A percentile compares a stretch with the other conserved stretches of the same genome.
Evolutionary conservation across 2,888 invertebrate species (phyloP).

Genomic region (Busseola fusca): DNA sequence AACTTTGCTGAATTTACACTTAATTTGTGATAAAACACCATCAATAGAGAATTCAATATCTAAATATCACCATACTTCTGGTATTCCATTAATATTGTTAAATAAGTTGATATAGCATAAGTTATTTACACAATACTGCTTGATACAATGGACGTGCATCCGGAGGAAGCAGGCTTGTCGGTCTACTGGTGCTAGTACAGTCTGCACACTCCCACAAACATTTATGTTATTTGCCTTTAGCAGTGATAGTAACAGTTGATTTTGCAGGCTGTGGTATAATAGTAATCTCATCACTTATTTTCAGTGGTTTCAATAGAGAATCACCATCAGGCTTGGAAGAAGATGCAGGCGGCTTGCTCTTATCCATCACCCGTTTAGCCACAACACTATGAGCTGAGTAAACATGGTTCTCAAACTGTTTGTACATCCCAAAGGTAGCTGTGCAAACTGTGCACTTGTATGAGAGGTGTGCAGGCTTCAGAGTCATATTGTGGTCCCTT

Average conservation of each 20-base stretch:
- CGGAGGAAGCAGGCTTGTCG: conserved; percentile 69
- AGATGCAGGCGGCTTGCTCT: conserved; percentile 88
- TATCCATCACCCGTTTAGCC: conserved; percentile 95
- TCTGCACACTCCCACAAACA: conserved; percentile 66
- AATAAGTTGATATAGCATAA: conserved; percentile 76
- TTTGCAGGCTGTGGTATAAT: conserved; percentile 96
- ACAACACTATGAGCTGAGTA: conserved; percentile 98
- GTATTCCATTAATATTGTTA: conserved; percentile 75
- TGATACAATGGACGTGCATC: conserved; percentile 75
- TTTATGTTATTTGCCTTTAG: conserved; percentile 85
- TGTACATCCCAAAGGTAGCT: conserved; percentile 98
- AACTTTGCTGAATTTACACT: conserved; percentile 66
- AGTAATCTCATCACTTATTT: conserved; percentile 97
- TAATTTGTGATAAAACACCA: conserved; percentile 76
- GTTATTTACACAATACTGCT: conserved; percentile 87
- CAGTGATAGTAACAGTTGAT: conserved; percentile 83
- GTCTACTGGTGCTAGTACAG: conserved; percentile 64
- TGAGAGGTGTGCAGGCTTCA: conserved; percentile 97
- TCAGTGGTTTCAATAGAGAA: conserved; percentile 93
- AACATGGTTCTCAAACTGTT: conserved; percentile 98
- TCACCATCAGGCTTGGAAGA: conserved; percentile 84
- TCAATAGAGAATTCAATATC: conserved; percentile 76
- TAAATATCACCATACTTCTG: conserved; percentile 77
- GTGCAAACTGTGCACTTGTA: conserved; percentile 99
- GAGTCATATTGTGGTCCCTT: conserved; percentile 96